A percentile compares a stretch with the other conserved stretches of the same genome.
These are phyloP conservation scores for Myxocyprinus asiaticus DNA, from an alignment of 2,113 vertebrate genomes.

Conservation along the genomic window DNA sequence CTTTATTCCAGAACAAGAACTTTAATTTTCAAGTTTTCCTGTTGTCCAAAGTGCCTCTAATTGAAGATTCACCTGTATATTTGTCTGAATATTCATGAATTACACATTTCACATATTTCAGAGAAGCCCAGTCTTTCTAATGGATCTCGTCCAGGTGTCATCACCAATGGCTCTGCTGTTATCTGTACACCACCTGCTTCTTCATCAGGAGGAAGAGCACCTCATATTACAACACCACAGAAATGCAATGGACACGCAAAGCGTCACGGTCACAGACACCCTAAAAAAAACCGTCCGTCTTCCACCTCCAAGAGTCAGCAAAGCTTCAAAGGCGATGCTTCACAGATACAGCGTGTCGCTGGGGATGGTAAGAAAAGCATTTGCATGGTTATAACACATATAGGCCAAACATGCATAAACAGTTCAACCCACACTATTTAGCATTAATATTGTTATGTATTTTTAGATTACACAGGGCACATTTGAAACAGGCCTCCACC, in stretches of 20 bases:
- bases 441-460: too few species aligned
- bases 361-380: conserved; percentile 66
- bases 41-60: too few species aligned
- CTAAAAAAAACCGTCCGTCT: conserved; percentile 44
- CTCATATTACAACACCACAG: not conserved
- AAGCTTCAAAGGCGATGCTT: conserved; percentile 62
- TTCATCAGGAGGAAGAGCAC: conserved; percentile 12
- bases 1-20: too few species aligned
- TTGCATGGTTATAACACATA: too few species aligned
- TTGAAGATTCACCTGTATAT: too few species aligned
- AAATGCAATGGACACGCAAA: conserved; percentile 47
- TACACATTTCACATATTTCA: not conserved
- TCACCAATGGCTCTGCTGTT: conserved; percentile 44
- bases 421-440: too few species aligned
- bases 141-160: not conserved
- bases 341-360: conserved; percentile 72
- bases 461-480: too few species aligned
- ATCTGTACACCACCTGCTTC: conserved; percentile 47
- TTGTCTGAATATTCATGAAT: too few species aligned
- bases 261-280: conserved; percentile 46
- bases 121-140: conserved; percentile 31
- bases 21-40: too few species aligned
- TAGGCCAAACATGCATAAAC: too few species aligned
- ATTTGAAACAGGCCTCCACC: conserved; percentile 14
- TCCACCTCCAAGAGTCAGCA: conserved; percentile 64